Conservation (phyloP, 92 coral and sea anemone species). For the Porites lobata region DNA sequence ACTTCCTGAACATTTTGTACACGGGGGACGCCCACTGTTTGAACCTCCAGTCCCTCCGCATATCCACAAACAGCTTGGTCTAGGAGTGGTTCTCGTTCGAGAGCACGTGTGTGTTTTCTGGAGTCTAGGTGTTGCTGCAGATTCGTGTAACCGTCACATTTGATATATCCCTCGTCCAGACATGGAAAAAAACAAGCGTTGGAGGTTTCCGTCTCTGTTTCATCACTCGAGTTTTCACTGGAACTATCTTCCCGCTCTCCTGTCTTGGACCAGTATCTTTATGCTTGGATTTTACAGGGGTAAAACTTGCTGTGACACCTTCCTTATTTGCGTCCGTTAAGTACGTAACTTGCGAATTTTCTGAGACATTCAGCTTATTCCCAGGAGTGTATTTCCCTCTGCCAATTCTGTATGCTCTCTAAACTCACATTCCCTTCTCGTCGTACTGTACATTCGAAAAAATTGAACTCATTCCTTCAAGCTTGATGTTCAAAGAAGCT, state of each 20-base stretch:
- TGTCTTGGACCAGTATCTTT: neutral
- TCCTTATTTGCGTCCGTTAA: constrained; percentile 22
- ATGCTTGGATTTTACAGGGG: constrained; percentile 12
- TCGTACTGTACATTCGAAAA: constrained; percentile 21
- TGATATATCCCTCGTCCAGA: constrained; percentile 29
- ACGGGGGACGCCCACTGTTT: neutral
- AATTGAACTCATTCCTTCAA: constrained; percentile 12
- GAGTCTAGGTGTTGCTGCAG: constrained; percentile 24
- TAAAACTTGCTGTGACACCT: constrained; percentile 1
- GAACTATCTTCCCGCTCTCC: neutral
- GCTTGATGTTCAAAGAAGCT: neutral
- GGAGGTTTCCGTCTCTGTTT: neutral
- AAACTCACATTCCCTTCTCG: constrained; percentile 21
- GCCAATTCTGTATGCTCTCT: constrained; percentile 43
- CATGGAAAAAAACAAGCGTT: neutral
- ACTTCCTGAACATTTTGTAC: neutral
- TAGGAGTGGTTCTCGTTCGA: constrained; percentile 9
- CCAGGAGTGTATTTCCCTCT: neutral
- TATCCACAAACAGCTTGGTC: constrained; percentile 14
- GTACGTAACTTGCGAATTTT: constrained; percentile 2
- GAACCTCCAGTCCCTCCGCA: constrained; percentile 27
- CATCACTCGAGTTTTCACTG: neutral
- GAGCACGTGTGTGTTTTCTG: neutral
- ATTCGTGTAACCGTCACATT: constrained; percentile 3
- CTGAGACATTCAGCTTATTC: neutral